phyloP scores from a whole-genome alignment of 2,888 invertebrate species.

The Steromphala cineraria region DNA sequence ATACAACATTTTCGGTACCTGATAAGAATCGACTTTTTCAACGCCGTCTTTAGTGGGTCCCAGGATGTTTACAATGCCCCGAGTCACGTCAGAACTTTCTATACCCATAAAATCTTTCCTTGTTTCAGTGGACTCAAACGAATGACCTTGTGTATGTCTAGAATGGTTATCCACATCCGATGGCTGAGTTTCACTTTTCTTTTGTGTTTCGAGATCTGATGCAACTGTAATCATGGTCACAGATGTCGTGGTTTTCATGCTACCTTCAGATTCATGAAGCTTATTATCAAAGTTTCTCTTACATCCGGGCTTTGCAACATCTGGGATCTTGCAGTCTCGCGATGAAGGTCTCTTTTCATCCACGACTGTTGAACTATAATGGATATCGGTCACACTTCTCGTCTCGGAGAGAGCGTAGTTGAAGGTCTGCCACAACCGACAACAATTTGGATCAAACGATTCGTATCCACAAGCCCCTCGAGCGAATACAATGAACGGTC shows the following conservation, averaged over 20 bases:
- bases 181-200: neutral
- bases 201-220: neutral
- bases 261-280: neutral
- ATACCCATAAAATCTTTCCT: neutral
- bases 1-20: neutral
- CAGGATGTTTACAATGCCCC: neutral
- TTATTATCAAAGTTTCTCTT: neutral
- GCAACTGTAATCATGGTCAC: neutral
- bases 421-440: neutral
- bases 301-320: neutral
- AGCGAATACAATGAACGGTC: neutral
- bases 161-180: neutral
- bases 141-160: neutral
- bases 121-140: neutral
- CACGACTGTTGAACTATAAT: too few species aligned
- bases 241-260: neutral
- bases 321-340: neutral
- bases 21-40: neutral
- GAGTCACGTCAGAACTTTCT: neutral
- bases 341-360: neutral
- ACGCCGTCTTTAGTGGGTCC: neutral
- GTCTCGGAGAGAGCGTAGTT: neutral
- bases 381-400: neutral
- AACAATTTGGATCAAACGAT: slow-evolving; percentile 8
- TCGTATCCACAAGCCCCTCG: neutral